Percentiles rank a stretch among this genome's conserved stretches.
Conservation (phyloP, 2,888 invertebrate genomes). For the Altica lythri region DNA sequence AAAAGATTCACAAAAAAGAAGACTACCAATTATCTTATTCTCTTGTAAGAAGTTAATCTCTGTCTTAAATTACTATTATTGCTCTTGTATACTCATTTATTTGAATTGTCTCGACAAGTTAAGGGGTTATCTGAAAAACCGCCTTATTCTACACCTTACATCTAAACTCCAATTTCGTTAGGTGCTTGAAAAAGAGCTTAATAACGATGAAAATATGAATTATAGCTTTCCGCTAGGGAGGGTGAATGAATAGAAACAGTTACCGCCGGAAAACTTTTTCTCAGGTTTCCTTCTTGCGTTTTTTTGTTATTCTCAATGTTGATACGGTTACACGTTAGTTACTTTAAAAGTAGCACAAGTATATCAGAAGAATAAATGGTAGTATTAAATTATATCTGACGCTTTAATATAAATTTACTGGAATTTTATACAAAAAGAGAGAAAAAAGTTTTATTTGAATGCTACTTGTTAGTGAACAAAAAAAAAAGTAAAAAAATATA, state of each 20-base stretch:
- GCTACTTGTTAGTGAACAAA: too few relatives aligned
- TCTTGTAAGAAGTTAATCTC: too few relatives aligned
- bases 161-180: constrained; percentile 17
- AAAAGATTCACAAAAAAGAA: too few relatives aligned
- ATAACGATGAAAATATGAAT: constrained; percentile 22
- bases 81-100: neutral
- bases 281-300: neutral
- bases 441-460: too few relatives aligned
- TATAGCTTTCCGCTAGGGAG: constrained; percentile 15
- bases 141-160: constrained; percentile 7
- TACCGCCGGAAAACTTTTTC: constrained; percentile 20
- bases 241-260: constrained; percentile 15
- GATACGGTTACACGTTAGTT: constrained; percentile 6
- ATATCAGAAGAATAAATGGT: too few relatives aligned
- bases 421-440: too few relatives aligned
- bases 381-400: too few relatives aligned
- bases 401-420: too few relatives aligned
- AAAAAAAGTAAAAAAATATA: too few relatives aligned
- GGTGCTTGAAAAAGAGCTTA: constrained; percentile 14
- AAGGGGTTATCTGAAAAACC: neutral
- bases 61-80: neutral
- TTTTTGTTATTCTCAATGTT: constrained; percentile 13
- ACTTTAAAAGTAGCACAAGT: constrained; percentile 6
- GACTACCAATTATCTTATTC: too few relatives aligned
- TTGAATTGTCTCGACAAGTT: neutral